Percentiles rank a stretch among this genome's conserved stretches.
Conservation (phyloP, 2,888 invertebrate genomes). For the Gastrophysa polygoni region DNA sequence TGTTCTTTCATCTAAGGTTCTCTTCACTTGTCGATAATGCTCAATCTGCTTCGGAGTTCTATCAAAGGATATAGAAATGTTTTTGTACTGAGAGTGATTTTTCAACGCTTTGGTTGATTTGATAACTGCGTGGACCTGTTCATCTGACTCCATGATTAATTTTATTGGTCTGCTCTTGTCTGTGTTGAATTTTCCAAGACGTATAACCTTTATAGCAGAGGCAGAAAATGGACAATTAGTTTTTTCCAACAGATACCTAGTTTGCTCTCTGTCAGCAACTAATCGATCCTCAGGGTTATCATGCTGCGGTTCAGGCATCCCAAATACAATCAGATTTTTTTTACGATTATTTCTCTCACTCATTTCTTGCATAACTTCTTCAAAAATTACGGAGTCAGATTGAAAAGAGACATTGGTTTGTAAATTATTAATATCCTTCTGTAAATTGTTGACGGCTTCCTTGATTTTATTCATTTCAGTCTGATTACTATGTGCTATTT, state of each 20-base stretch:
- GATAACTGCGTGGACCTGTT: constrained; percentile 1
- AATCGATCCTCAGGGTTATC: background rate
- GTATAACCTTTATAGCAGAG: background rate
- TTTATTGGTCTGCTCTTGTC: constrained; percentile 8
- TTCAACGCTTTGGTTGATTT: background rate
- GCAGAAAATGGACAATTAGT: background rate
- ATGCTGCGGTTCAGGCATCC: constrained; percentile 1
- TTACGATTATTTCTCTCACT: background rate
- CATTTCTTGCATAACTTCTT: constrained; percentile 12
- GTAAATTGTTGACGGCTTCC: background rate
- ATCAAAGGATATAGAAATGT: constrained; percentile 4
- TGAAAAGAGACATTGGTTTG: background rate
- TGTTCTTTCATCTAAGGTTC: background rate
- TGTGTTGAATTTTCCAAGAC: constrained; percentile 4
- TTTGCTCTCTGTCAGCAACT: background rate
- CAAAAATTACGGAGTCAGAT: background rate
- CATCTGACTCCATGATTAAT: background rate
- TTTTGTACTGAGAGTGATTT: background rate
- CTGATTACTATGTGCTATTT: constrained; percentile 1
- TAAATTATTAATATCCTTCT: background rate
- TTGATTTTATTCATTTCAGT: constrained; percentile 7
- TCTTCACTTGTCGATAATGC: constrained; percentile 1
- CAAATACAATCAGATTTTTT: constrained; percentile 3
- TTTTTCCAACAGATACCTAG: background rate
- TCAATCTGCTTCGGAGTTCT: constrained; percentile 2